Base-by-base conservation (phyloP, 2,797 vertebrate genomes). In the Gymnodraco acuticeps region DNA sequence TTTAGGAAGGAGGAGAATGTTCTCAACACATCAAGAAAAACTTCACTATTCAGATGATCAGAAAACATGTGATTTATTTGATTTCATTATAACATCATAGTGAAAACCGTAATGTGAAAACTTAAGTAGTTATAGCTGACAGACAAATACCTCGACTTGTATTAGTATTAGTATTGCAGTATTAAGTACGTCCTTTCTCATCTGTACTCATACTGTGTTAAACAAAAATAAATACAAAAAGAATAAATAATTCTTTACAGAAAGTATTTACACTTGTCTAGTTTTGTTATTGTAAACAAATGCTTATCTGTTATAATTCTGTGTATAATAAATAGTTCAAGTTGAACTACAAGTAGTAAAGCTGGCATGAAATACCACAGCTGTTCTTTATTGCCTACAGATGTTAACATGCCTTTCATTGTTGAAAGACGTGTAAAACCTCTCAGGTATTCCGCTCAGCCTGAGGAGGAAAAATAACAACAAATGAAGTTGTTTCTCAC, bases 401-500 rank as follows among this genome's bases (percentile, higher is more conserved):
- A 52, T 45, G 59, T 45, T 45, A 6, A 17, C 17, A n/a, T 10
- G 2, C 16, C 17, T 64, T 61, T 63, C 20, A 17, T 31, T 61
- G 48, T 78, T 2, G 50, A 0, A 0, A 51, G 12, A 27, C 31
- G 7, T 43, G 33, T 14, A 1, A 70, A 73, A 20, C 19, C 1
- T 56, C 5, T 81, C 63, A 55, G 53, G 71, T 58, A 47, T 81
- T 59, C 23, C 45, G 23, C 56, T 47, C 10, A 33, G 12, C 2
- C 1, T 27, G 5, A 45, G 5, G 3, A 52, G 13, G 10, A 20
- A 13, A 10, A 59, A 14, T 38, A 0, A 53, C 1, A 1, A 1
- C 3, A 20, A 27, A 3, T 50, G 1, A 3, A 42, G n/a, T 2
- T 17, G 38, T 67, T 66, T 52, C 86, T 85, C 47, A 89, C 82